phyloP scores from a whole-genome alignment of 2,797 vertebrate genomes.

The Acrossocheilus fasciatus region DNA sequence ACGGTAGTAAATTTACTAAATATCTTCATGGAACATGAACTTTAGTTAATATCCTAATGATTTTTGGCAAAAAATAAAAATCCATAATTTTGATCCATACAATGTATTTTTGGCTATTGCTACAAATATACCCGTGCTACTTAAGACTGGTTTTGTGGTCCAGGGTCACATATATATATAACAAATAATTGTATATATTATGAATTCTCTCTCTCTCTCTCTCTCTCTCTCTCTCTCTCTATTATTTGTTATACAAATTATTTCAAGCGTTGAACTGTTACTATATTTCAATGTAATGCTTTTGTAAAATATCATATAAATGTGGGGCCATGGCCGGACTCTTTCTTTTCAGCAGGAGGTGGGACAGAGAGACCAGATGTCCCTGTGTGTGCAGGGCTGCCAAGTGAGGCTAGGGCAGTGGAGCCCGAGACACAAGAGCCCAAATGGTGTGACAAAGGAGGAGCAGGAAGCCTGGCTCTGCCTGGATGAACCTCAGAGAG shows the following conservation, averaged over 20 bases:
- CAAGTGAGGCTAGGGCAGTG: constrained; percentile 79
- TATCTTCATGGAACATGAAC: not conserved
- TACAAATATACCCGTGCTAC: not conserved
- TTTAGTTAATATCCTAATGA: not conserved
- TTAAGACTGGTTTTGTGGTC: not conserved
- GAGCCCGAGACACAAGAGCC: constrained; percentile 81
- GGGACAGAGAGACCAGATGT: constrained; percentile 82
- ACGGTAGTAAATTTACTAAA: not conserved
- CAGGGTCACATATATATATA: not conserved
- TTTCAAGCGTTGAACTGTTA: not conserved
- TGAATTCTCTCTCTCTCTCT: not conserved
- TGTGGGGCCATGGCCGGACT: constrained; percentile 68
- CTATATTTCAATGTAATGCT: constrained; percentile 16
- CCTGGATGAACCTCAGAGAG: constrained; percentile 83
- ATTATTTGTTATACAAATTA: not conserved
- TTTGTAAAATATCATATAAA: constrained; percentile 54
- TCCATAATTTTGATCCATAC: not conserved
- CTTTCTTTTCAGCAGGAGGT: constrained; percentile 78
- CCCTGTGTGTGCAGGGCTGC: constrained; percentile 77
- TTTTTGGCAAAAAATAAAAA: not conserved
- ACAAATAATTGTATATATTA: not conserved
- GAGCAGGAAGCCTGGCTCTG: constrained; percentile 85
- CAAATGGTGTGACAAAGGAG: constrained; percentile 87
- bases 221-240: not conserved
- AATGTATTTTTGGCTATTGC: not conserved